A percentile compares a stretch with the other conserved stretches of the same genome.
These are phyloP conservation scores for Cataglyphis rosenhaueri DNA, from an alignment of 2,888 invertebrate species.

Conservation along the genomic window DNA sequence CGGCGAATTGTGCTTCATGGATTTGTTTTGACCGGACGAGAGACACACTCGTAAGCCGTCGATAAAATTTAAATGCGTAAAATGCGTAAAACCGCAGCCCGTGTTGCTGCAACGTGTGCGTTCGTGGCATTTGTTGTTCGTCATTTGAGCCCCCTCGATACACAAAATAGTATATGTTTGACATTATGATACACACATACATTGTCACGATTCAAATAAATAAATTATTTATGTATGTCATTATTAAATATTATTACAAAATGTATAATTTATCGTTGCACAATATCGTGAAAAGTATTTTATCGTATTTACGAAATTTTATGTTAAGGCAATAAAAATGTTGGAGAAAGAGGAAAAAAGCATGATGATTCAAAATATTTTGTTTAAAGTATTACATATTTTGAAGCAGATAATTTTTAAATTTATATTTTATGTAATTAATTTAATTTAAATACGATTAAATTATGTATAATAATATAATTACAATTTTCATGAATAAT, in stretches of 20 bases:
- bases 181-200: conserved; percentile 1
- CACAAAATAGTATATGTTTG: neutral
- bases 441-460: conserved; percentile 23
- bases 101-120: neutral
- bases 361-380: neutral
- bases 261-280: neutral
- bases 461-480: conserved; percentile 12
- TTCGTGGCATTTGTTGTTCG: neutral
- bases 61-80: conserved; percentile 39
- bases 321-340: neutral
- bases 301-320: conserved; percentile 6
- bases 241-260: conserved; percentile 17
- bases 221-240: neutral
- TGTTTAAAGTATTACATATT: neutral
- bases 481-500: conserved; percentile 5
- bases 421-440: conserved; percentile 24
- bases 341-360: too few relatives aligned
- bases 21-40: neutral
- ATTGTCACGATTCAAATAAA: conserved; percentile 11
- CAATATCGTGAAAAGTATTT: neutral
- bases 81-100: neutral
- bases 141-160: neutral
- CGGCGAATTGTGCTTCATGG: conserved; percentile 27
- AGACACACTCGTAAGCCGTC: neutral
- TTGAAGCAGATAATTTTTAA: neutral